These are phyloP conservation scores for Pundamilia nyererei DNA, from an alignment of 2,113 vertebrate species.

Conservation along the genomic window DNA sequence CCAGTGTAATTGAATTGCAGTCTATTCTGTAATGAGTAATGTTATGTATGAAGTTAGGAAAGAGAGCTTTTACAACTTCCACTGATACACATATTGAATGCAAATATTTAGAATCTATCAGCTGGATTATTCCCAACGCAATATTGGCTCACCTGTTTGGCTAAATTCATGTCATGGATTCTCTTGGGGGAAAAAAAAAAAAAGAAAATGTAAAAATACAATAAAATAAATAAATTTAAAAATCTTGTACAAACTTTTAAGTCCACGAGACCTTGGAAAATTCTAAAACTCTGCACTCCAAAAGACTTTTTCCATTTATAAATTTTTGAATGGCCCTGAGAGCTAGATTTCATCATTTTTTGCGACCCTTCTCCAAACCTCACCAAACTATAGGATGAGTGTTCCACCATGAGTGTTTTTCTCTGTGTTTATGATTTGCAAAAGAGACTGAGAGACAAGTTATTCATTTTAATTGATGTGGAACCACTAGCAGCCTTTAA, in stretches of 20 bases:
- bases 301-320: neutral
- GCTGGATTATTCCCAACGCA: neutral
- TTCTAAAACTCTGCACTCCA: neutral
- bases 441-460: neutral
- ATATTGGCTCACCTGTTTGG: neutral
- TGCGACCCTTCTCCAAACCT: neutral
- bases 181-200: neutral
- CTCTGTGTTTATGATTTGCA: neutral
- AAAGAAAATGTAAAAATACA: neutral
- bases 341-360: neutral
- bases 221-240: neutral
- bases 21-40: neutral
- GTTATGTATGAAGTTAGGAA: neutral
- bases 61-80: neutral
- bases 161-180: neutral
- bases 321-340: neutral
- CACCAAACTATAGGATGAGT: neutral
- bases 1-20: neutral
- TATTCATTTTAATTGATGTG: neutral
- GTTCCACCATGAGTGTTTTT: neutral
- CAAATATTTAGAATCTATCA: neutral
- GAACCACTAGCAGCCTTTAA: neutral
- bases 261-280: neutral
- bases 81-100: neutral
- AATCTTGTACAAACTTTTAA: neutral